Base-by-base conservation (phyloP, 2,888 invertebrate genomes). In the Mycalesis mineus region DNA sequence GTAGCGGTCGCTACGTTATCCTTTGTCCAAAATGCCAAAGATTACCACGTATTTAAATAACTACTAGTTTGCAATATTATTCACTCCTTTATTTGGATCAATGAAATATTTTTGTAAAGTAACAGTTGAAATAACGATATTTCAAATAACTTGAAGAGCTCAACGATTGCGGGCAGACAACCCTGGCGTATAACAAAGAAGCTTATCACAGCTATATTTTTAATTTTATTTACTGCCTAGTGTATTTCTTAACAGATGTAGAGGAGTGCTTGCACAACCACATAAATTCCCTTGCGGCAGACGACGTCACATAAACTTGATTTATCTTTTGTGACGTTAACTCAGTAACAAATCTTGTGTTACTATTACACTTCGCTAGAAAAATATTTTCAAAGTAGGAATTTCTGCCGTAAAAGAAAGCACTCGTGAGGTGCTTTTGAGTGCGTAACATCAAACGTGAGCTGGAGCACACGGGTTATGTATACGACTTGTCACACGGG, bases 251-350 rank as follows among this genome's bases (percentile, higher is more conserved):
- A 61, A 45, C 60, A 63, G 57, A 65, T 60, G 60, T 59, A 84
- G 75, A 74, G 71, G 68, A 73, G 75, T 69, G 66, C 71, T 75
- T 77, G 74, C 72, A 75, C 71, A 75, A 73, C 73, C 72, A 75
- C 82, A 86, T 88, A 88, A 86, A 88, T 88, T 80, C 75, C 67
- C 68, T 69, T 77, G 80, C 78, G 83, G 80, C 85, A 83, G 80
- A 78, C 72, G 69, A 76, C 73, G 88, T 81, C 87, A 84, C 87
- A 87, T 87, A 87, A 88, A 88, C 81, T 81, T 88, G 87, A 88
- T 88, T 88, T 88, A 88, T 87, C 75, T 80, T 68, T 74, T 73
- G 76, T 84, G 80, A 84, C 80, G 70, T 80, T 81, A 82, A 82
- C 80, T 84, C 74, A 75, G 62, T 76, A 80, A 78, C 82, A 81